Evolutionary conservation across 1,140 invertebrate genomes (phyloP), one percentile per base, ranked within the genome.

Genomic region (Euura lappo): DNA sequence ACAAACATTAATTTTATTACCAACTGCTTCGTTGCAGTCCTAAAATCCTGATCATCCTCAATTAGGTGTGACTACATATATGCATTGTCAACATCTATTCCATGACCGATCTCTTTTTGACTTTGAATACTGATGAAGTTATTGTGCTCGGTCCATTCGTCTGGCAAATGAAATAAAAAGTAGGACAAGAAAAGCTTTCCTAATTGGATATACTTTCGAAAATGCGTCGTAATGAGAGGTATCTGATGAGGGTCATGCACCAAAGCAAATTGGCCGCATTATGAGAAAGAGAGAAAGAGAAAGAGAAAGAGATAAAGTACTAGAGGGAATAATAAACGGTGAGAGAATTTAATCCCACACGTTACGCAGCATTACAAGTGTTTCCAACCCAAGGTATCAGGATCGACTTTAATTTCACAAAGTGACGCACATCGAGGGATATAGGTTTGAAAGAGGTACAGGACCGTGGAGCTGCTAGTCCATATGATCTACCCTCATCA

Each of bases 201-300:
- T 60, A 60, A 60, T 60, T 60, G 28, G 28, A 60, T n/a, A 60
- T 60, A 60, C 51, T 60, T 60, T 60, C 13, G 4, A 2, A 6
- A 60, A 60, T 60, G 3, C 51, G 8, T 60, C 8, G 51, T 8
- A 8, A 60, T 11, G 13, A n/a, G 51, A 60, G 51, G 10, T 60
- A 60, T 8, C 6, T 60, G 51, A 60, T 60, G 13, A 11, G 51
- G 51, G 51, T 60, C 51, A n/a, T 10, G 51, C 51, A 2, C 2
- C 51, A n/a, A n/a, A 60, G 6, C 51, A 60, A 60, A 60, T 60
- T 60, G 51, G 51, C 51, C 13, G 51, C 51, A 60, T 60, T 60
- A 8, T 11, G 10, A 6, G 5, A n/a, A n/a, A n/a, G 8, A 60
- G 51, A n/a, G 28, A 28, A 28, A 28, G 28, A 5, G 4, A n/a